Conservation (phyloP, 2,113 vertebrate genomes). For the Spilogale gracilis region DNA sequence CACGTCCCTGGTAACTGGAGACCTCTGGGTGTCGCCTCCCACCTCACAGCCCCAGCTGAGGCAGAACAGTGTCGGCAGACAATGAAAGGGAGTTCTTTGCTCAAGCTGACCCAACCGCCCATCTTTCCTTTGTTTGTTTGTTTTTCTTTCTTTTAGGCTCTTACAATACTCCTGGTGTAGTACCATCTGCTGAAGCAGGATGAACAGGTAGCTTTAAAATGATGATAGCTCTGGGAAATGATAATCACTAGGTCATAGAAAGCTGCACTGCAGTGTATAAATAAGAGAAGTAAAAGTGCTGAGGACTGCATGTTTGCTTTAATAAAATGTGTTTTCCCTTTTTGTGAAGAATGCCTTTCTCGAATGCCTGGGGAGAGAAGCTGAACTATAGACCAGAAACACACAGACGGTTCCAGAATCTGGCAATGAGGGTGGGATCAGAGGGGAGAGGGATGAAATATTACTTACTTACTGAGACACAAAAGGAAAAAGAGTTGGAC, state of each 20-base stretch:
- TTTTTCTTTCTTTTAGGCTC: constrained; percentile 77
- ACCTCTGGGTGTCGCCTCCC: constrained; percentile 54
- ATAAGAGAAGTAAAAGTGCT: constrained; percentile 91
- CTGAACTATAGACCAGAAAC: constrained; percentile 86
- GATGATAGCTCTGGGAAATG: constrained; percentile 89
- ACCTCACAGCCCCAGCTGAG: constrained; percentile 68
- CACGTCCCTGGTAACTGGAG: constrained; percentile 81
- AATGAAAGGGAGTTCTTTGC: constrained; percentile 76
- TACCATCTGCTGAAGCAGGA: constrained; percentile 88
- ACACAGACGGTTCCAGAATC: constrained; percentile 85
- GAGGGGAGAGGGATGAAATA: constrained; percentile 87
- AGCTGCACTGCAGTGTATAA: constrained; percentile 88
- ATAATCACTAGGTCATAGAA: constrained; percentile 90
- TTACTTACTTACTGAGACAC: constrained; percentile 87
- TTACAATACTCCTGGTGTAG: constrained; percentile 73
- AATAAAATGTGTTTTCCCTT: constrained; percentile 88
- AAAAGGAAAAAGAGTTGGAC: constrained; percentile 85
- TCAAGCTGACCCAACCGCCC: constrained; percentile 74
- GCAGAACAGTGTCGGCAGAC: constrained; percentile 71
- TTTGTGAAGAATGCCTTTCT: constrained; percentile 87
- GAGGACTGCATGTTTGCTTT: constrained; percentile 89
- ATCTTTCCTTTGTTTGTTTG: constrained; percentile 64
- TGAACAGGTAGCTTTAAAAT: constrained; percentile 89
- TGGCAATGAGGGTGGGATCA: constrained; percentile 86
- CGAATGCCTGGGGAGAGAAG: constrained; percentile 84